Conservation (phyloP, 2,888 invertebrate species). For the Agonopterix alstromeriana region DNA sequence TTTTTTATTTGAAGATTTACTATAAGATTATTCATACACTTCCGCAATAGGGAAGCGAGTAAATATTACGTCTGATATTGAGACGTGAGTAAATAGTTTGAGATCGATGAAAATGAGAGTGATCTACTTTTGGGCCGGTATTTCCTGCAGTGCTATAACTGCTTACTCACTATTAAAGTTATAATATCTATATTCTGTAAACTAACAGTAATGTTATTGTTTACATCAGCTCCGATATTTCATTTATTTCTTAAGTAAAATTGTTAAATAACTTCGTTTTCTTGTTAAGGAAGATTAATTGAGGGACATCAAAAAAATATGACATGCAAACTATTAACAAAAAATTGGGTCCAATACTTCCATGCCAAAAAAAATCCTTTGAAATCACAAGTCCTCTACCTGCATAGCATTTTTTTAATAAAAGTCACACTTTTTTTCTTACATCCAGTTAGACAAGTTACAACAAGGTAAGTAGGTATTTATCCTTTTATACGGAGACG, state of each 20-base stretch:
- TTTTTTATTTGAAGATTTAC: background rate
- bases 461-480: background rate
- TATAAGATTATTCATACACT: no score
- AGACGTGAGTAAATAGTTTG: background rate
- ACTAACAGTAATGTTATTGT: no score
- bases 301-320: background rate
- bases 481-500: no score
- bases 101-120: background rate
- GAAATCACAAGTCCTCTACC: slow-evolving; percentile 9
- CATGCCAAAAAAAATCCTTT: background rate
- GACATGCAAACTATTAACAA: background rate
- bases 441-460: slow-evolving; percentile 4
- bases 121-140: background rate
- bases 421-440: slow-evolving; percentile 3
- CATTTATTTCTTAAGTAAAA: no score
- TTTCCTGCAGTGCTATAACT: background rate
- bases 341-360: background rate
- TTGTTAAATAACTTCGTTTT: no score
- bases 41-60: no score
- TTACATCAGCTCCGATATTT: no score
- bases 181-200: no score
- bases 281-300: no score
- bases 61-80: background rate
- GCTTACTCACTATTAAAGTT: background rate
- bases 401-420: slow-evolving; percentile 8